These are phyloP conservation scores for Heloderma charlesbogerti DNA, from an alignment of 2,113 vertebrate species.

Conservation along the genomic window DNA sequence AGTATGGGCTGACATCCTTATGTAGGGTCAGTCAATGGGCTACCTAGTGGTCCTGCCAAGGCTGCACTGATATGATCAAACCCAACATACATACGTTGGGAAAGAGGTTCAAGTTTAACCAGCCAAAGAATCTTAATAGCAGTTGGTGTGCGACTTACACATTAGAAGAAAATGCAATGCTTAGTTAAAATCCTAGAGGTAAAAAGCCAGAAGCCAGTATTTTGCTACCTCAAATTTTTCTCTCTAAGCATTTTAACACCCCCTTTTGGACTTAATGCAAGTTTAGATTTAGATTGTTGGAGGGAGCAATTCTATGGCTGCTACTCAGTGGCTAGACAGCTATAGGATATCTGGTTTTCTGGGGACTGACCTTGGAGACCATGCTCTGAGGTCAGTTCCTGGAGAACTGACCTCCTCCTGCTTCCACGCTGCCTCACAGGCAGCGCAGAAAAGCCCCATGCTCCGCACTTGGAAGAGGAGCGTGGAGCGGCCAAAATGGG, in stretches of 20 bases:
- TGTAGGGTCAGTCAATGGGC: neutral
- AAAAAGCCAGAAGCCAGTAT: neutral
- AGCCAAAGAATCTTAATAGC: neutral
- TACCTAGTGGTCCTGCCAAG: neutral
- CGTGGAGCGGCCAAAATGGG: too few relatives aligned
- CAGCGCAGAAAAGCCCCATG: too few relatives aligned
- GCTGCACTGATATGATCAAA: neutral
- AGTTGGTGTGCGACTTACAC: neutral
- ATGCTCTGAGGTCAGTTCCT: too few relatives aligned
- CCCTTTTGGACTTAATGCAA: neutral
- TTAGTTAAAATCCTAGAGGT: neutral
- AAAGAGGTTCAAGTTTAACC: neutral
- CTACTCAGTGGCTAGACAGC: too few relatives aligned
- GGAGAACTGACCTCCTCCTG: too few relatives aligned
- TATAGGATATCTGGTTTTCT: too few relatives aligned
- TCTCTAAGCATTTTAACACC: neutral
- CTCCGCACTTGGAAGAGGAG: too few relatives aligned
- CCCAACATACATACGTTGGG: neutral
- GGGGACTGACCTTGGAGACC: too few relatives aligned
- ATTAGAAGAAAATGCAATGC: neutral
- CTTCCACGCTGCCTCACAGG: too few relatives aligned
- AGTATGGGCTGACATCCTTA: neutral
- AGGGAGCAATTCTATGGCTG: too few relatives aligned
- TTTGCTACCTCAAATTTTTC: neutral
- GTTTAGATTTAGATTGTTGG: slow-evolving; percentile 66